A percentile compares a stretch with the other conserved stretches of the same genome.
phyloP scores from a whole-genome alignment of 2,797 vertebrate genomes.

The Danio tinwini region DNA sequence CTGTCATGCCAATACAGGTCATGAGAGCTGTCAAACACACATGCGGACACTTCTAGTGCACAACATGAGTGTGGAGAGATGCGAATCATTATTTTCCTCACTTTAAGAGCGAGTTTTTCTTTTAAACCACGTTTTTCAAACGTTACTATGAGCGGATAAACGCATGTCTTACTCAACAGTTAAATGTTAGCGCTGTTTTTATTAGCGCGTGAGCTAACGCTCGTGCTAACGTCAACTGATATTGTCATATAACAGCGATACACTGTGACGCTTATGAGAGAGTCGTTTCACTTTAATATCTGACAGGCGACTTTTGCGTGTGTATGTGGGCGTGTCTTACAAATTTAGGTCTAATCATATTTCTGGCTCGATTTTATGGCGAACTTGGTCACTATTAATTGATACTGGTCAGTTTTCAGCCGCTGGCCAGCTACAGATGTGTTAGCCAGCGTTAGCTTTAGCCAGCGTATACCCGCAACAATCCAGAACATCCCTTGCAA shows the following conservation, averaged over 20 bases:
- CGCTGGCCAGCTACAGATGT: constrained; percentile 29
- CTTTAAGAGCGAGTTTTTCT: neutral
- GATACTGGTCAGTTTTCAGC: neutral
- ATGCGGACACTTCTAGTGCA: neutral
- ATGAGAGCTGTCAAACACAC: constrained; percentile 38
- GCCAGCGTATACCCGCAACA: neutral
- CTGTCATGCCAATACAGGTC: constrained; percentile 1
- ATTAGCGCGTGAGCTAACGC: constrained; percentile 28
- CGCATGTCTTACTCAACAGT: neutral
- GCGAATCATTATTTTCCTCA: neutral
- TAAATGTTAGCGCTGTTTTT: neutral
- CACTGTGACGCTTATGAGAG: constrained; percentile 12
- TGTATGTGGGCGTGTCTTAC: constrained; percentile 28
- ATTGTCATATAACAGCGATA: neutral
- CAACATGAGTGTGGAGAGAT: constrained; percentile 9
- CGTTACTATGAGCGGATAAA: neutral
- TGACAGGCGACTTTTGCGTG: constrained; percentile 2
- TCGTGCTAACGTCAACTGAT: constrained; percentile 25
- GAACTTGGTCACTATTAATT: neutral
- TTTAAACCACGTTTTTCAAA: neutral
- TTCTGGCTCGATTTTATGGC: neutral
- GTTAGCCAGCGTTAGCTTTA: constrained; percentile 44
- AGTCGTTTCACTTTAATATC: constrained; percentile 8
- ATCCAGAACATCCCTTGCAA: neutral
- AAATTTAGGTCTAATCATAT: neutral